These are phyloP conservation scores for Platyscapa corneri DNA, from an alignment of 1,140 invertebrate species.

Conservation along the genomic window DNA sequence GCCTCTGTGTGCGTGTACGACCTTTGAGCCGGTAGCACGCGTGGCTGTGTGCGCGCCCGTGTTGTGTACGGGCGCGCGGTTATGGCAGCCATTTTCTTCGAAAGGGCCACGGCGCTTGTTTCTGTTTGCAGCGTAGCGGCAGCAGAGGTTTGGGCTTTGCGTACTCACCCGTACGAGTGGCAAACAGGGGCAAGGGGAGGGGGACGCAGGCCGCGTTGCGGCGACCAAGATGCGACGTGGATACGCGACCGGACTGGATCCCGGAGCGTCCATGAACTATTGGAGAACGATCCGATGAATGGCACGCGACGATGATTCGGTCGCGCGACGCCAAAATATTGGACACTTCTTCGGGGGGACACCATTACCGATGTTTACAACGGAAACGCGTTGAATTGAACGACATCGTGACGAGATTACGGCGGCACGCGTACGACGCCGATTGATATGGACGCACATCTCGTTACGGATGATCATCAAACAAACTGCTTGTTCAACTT, in stretches of 20 bases:
- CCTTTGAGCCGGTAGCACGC: constrained; percentile 28
- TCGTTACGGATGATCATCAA: no score
- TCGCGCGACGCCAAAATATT: background rate
- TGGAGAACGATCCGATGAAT: constrained; percentile 16
- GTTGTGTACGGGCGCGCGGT: constrained; percentile 28
- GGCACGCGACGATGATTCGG: background rate
- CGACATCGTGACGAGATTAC: no score
- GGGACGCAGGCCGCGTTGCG: no score
- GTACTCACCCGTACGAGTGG: background rate
- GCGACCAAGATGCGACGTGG: no score
- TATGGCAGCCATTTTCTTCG: constrained; percentile 69
- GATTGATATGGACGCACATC: no score
- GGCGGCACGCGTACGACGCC: no score
- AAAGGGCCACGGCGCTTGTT: constrained; percentile 59
- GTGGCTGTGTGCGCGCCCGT: constrained; percentile 55
- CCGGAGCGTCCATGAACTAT: background rate
- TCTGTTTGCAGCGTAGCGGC: background rate
- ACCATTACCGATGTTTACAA: constrained; percentile 10
- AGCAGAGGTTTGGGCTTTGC: background rate
- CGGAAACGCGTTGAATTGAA: background rate
- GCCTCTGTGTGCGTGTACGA: background rate
- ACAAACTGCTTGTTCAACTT: no score
- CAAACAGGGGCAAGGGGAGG: background rate
- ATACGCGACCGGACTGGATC: background rate
- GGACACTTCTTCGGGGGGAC: background rate